Percentiles rank a stretch among this genome's conserved stretches.
Conservation (phyloP, 2,888 invertebrate genomes). For the Drosophila fulvimacula region DNA sequence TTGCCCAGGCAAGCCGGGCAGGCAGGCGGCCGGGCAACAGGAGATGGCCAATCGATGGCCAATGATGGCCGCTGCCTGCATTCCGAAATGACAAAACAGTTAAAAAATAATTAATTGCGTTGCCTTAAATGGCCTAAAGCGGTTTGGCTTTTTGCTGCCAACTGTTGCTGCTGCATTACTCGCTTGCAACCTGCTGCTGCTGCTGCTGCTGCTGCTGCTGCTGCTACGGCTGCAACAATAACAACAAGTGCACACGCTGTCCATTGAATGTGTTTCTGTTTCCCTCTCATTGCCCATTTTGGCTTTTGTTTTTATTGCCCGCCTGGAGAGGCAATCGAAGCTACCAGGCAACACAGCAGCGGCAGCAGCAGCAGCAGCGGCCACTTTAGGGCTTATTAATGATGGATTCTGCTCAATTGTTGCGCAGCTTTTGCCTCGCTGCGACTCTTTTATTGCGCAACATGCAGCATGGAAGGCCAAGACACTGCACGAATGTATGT, state of each 20-base stretch:
- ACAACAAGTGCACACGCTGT: conserved; percentile 65
- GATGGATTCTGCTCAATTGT: conserved; percentile 81
- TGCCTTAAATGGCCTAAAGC: conserved; percentile 84
- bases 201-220: conserved; percentile 56
- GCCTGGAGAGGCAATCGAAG: conserved; percentile 57
- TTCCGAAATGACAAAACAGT: conserved; percentile 85
- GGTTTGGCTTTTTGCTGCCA: conserved; percentile 68
- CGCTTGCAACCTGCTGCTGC: conserved; percentile 1
- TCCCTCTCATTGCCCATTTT: conserved; percentile 80
- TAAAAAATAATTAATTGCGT: conserved; percentile 85
- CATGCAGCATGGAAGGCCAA: conserved; percentile 37
- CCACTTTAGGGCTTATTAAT: conserved; percentile 83
- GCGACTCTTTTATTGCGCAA: conserved; percentile 73
- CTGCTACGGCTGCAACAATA: conserved; percentile 48
- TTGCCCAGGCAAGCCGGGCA: conserved; percentile 42
- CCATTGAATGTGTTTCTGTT: conserved; percentile 70
- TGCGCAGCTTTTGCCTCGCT: conserved; percentile 43
- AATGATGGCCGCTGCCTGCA: conserved; percentile 77
- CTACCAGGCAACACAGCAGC: conserved; percentile 56
- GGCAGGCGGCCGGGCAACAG: conserved; percentile 21
- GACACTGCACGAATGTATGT: conserved; percentile 83
- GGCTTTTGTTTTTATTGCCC: conserved; percentile 77
- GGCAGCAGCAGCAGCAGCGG: conserved; percentile 43
- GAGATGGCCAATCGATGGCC: conserved; percentile 68
- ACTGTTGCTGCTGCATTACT: conserved; percentile 27